These are phyloP conservation scores for Coenobita brevimanus DNA, from an alignment of 1,140 invertebrate genomes.

Conservation along the genomic window DNA sequence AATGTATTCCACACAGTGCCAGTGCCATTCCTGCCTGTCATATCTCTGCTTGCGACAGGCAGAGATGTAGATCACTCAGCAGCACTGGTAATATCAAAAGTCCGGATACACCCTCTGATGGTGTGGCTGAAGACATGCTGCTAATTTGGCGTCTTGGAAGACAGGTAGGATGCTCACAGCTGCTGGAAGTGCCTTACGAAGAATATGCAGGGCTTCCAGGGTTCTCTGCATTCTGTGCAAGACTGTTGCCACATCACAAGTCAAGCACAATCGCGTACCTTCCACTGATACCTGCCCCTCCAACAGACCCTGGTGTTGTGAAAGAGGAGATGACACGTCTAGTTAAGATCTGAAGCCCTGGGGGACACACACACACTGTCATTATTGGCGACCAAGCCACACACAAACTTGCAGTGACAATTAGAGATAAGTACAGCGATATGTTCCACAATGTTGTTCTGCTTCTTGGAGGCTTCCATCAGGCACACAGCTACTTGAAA, in stretches of 20 bases:
- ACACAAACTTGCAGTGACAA: neutral
- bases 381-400: neutral
- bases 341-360: neutral
- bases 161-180: conserved; percentile 6
- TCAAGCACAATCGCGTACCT: conserved; percentile 23
- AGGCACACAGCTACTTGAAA: conserved; percentile 34
- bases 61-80: conserved; percentile 6
- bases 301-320: conserved; percentile 29
- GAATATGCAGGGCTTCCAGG: neutral
- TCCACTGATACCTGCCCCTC: conserved; percentile 15
- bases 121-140: neutral
- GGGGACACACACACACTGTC: neutral
- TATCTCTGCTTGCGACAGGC: neutral
- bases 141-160: neutral
- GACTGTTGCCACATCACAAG: conserved; percentile 2
- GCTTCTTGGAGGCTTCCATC: conserved; percentile 31
- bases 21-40: neutral
- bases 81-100: neutral
- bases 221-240: conserved; percentile 23
- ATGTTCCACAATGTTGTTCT: conserved; percentile 21
- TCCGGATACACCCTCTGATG: neutral
- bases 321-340: conserved; percentile 24
- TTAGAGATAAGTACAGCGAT: conserved; percentile 2
- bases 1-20: neutral
- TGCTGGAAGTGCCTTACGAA: conserved; percentile 7